Percentiles rank a stretch among this genome's conserved stretches.
Conservation (phyloP, 2,888 invertebrate species). For the Napeogenes sylphis region DNA sequence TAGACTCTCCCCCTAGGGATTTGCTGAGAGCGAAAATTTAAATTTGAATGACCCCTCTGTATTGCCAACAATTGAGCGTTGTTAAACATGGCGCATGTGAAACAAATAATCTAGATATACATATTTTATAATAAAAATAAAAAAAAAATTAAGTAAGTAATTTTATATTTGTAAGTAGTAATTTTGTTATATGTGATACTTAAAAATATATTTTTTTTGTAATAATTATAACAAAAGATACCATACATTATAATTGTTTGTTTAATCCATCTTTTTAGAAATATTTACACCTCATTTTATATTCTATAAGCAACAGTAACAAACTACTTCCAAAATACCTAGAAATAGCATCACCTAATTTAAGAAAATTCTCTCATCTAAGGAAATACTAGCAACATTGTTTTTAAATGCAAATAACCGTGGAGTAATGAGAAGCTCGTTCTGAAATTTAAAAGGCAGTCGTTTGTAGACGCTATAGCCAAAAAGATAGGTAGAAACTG, state of each 20-base stretch:
- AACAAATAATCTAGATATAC: not conserved
- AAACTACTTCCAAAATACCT: no score
- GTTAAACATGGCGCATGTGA: conserved; percentile 35
- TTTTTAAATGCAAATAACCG: conserved; percentile 60
- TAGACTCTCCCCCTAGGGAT: conserved; percentile 62
- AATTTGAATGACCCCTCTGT: conserved; percentile 69
- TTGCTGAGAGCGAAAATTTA: conserved; percentile 71
- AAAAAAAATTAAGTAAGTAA: no score
- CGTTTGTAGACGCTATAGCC: conserved; percentile 49
- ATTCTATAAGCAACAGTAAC: no score
- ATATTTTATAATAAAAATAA: not conserved
- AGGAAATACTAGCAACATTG: conserved; percentile 37
- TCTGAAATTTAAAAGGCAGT: conserved; percentile 63
- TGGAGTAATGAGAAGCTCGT: conserved; percentile 61
- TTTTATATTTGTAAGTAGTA: no score
- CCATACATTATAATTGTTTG: no score
- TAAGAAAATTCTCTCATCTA: conserved; percentile 33
- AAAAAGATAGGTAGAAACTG: conserved; percentile 61
- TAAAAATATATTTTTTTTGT: no score
- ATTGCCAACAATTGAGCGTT: conserved; percentile 50
- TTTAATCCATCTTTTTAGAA: no score
- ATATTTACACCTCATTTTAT: no score
- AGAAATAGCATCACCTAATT: conserved; percentile 4
- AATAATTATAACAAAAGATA: no score
- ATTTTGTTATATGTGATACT: no score